Base-by-base conservation (phyloP, 2,113 vertebrate genomes). In the Syrrhaptes paradoxus region DNA sequence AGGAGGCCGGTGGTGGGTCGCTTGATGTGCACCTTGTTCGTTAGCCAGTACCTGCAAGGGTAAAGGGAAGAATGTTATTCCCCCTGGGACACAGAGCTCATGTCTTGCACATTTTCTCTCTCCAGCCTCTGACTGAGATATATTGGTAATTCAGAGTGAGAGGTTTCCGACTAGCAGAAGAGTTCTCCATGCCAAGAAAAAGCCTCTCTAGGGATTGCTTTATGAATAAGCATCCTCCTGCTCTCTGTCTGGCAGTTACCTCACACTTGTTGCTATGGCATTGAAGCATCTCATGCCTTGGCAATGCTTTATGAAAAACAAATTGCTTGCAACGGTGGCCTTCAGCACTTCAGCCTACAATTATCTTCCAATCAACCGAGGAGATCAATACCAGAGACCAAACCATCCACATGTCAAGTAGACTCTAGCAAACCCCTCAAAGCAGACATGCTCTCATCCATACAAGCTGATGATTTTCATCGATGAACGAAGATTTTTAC, bases 21-120 rank as follows among this genome's bases (percentile, higher is more conserved):
- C 95, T 99, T 99, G 91, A 99, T 99, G 96, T 99, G 99, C 67
- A 99, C 99, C 57, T 99, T 98, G 97, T 99, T 99, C 7, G 99
- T 99, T 43, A 99, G 97, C 99, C 99, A 99, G 87, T 99, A 99
- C 95, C 99, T 99, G 97, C 74, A 63, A 67, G 20, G 71, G 32
- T 63, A 90, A 36, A 82, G 17, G 65, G 63, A n/a, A 82, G 36
- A 3, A 1, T 3, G 70, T 97, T 90, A 97, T 6, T 73, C 29
- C 57, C n/a, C 32, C 11, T 0, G 13, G 41, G 41, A 0, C 21
- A 6, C 3, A 2, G 3, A 25, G 68, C 83, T 59, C 1, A 0
- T 24, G 82, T 26, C 85, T 70, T 13, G 12, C 55, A n/a, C 4
- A 1, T 38, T 59, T 57, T 43, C 57, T 6, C 62, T 18, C 61